Percentiles rank a stretch among this genome's conserved stretches.
These are phyloP conservation scores for Mustelus asterias DNA, from an alignment of 2,113 vertebrate species.

Conservation along the genomic window DNA sequence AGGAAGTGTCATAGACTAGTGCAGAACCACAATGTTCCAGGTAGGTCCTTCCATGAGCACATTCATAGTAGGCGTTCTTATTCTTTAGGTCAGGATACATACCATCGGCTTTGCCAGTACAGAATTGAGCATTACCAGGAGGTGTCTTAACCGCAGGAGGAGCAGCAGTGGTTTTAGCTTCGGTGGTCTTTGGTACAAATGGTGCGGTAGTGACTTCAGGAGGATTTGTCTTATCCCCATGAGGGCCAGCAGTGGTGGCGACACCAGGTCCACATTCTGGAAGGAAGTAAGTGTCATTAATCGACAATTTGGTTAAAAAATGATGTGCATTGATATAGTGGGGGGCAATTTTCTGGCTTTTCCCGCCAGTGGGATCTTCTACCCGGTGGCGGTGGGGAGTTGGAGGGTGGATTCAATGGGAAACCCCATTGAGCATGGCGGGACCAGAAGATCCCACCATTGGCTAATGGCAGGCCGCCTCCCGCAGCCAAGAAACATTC, in stretches of 20 bases:
- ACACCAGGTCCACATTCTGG: neutral
- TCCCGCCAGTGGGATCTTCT: too few relatives aligned
- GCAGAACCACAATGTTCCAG: constrained; percentile 39
- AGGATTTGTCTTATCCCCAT: neutral
- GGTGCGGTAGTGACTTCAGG: neutral
- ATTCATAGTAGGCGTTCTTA: constrained; percentile 57
- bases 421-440: too few relatives aligned
- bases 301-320: neutral
- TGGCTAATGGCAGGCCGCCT: too few relatives aligned
- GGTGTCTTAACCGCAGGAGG: neutral
- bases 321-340: too few relatives aligned
- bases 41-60: constrained; percentile 46
- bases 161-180: neutral
- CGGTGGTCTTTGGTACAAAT: neutral
- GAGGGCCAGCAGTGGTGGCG: neutral
- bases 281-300: neutral
- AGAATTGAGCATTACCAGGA: constrained; percentile 46
- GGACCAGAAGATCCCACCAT: too few relatives aligned
- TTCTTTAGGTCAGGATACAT: constrained; percentile 54
- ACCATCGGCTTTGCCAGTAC: constrained; percentile 55
- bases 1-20: constrained; percentile 56
- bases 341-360: too few relatives aligned
- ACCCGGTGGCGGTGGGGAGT: too few relatives aligned
- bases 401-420: too few relatives aligned
- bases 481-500: too few relatives aligned